These are phyloP conservation scores for Nephrotoma flavescens DNA, from an alignment of 2,888 invertebrate species.

Conservation along the genomic window DNA sequence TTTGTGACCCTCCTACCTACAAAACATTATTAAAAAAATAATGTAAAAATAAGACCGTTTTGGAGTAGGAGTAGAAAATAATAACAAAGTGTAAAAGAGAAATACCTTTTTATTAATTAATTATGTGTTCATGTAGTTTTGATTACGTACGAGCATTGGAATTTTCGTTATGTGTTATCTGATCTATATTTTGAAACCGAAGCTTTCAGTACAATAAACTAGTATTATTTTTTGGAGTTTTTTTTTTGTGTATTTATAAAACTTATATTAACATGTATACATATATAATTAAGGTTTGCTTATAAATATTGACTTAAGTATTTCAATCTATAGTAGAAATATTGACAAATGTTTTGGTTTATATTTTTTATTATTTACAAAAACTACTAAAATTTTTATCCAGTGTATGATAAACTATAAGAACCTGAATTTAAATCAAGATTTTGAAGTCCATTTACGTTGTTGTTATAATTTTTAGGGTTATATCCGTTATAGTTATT, in stretches of 20 bases:
- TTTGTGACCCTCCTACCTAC: background rate
- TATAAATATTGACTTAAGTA: background rate
- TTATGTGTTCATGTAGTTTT: background rate
- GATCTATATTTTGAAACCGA: background rate
- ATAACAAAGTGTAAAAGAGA: background rate
- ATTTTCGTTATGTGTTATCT: background rate
- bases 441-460: conserved; percentile 50
- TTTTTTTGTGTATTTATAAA: background rate
- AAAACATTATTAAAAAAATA: no score
- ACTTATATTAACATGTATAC: background rate
- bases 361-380: background rate
- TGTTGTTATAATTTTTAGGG: conserved; percentile 28
- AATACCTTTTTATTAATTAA: background rate
- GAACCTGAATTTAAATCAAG: conserved; percentile 60
- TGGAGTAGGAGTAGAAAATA: background rate
- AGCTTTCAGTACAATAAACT: background rate
- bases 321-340: background rate
- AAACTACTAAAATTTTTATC: conserved; percentile 23
- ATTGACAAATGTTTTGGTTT: background rate
- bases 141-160: background rate
- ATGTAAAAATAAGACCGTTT: no score
- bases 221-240: background rate
- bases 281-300: background rate
- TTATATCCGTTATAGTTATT: conserved; percentile 9
- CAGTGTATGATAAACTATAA: conserved; percentile 60